Base-by-base conservation (phyloP, 2,797 vertebrate species). In the Thunnus albacares region DNA sequence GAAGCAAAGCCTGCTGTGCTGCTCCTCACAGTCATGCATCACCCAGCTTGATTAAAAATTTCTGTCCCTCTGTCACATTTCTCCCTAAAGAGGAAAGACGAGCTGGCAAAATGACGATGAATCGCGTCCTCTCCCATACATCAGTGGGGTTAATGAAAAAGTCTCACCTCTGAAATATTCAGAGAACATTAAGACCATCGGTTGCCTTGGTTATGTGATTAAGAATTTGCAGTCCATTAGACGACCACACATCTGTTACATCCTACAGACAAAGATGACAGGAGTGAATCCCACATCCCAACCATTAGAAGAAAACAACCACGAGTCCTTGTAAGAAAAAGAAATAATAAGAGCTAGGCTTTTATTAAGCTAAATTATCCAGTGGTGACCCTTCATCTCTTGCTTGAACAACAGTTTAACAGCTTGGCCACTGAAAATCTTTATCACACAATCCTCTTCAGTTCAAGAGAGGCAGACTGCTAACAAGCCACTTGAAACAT, bases 31-130 rank as follows among this genome's bases (percentile, higher is more conserved):
- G 77, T 10, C 0, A 1, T 68, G 71, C 38, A 9, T 75, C 72
- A 80, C 43, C 0, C 47, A 62, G 45, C 69, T 47, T 89, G 70
- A 80, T 88, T 72, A 79, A 87, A 81, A 14, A 86, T 77, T 47
- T 68, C 83, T 81, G 74, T 1, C 51, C 52, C 62, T 3, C 2
- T 67, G 62, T 82, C 77, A 77, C 82, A 77, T 81, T 64, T 68
- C 55, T 82, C 74, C 70, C 80, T 64, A 56, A 74, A 77, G 52
- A 66, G 53, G 51, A 71, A 57, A 63, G 15, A 63, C 17, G 30
- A 82, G 26, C 58, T 15, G 56, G 28, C 4, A 47, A 38, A 63
- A 24, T 6, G 20, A 63, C 28, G 63, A 43, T 15, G 17, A 59
- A n/a, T 55, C 12, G 7, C 51, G 28, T 75, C 58, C 11, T 61